Base-by-base conservation (phyloP, 2,888 invertebrate species). In the Ethmia dodecea region DNA sequence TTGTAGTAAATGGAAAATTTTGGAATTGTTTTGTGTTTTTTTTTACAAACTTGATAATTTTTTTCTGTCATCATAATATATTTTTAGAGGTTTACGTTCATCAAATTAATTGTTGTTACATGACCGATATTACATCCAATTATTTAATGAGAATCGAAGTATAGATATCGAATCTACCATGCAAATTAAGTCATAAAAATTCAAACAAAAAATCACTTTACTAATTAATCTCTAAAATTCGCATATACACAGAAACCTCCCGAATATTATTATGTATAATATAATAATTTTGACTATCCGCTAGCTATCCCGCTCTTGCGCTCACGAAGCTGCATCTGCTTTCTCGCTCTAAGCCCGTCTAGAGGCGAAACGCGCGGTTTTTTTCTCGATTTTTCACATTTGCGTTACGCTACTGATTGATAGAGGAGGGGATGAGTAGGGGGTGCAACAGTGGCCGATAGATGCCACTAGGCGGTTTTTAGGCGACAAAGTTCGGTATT, bases 241-340 rank as follows among this genome's bases (percentile, higher is more conserved):
- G 5, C 53, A 45, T 60, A 60, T 71, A 64, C 71, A 30, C 30
- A 31, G 40, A 44, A 57, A 54, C 55, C 62, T 51, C 59, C 62
- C 60, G 59, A 73, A 71, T 75, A 72, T 75, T 71, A 73, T 72
- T 76, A 76, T 68, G 71, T 76, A 72, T 74, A 72, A 70, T 71
- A 74, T 64, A 73, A 75, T 77, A 76, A 78, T 76, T 75, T 72
- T 73, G 77, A 68, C 73, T 63, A 71, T 68, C 58, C 64, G 56
- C 46, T 46, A 38, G 37, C 37, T 31, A 5, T 65, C 53, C 53
- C 65, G 25, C 28, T 65, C 46, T n/a, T 22, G 30, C 48, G 6
- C 26, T 20, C 2, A 2, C 26, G 0, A 8, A n/a, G 18, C 15
- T 15, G 4, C 2, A 56, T 66, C 42, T 58, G 46, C 10, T 35